Evolutionary conservation across 2,113 vertebrate species (phyloP).

Genomic region (Lagopus leucura): DNA sequence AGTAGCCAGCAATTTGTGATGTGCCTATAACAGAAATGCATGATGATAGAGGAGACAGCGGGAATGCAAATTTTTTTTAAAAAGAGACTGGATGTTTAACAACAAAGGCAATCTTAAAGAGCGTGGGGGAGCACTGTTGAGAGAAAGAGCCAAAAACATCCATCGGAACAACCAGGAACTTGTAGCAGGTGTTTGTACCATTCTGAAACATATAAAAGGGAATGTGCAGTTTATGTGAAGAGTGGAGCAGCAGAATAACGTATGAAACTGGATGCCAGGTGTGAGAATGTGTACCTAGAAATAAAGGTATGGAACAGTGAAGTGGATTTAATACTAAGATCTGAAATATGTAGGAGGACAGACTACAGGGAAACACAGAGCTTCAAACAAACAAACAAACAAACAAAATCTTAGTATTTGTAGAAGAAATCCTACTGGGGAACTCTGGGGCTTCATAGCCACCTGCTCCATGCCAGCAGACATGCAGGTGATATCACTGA

Average conservation of each 20-base stretch:
- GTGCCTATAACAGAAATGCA: background rate
- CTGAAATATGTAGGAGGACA: background rate
- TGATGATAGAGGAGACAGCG: rapidly evolving
- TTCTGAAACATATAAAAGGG: background rate
- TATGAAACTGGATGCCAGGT: background rate
- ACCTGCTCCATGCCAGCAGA: background rate
- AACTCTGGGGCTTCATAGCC: background rate
- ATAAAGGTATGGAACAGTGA: background rate
- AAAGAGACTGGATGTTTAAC: conserved; percentile 1
- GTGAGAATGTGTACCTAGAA: background rate
- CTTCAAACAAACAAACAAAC: background rate
- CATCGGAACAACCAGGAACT: background rate
- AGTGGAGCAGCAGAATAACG: background rate
- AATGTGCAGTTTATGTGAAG: background rate
- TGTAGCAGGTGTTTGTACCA: background rate
- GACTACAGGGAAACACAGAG: background rate
- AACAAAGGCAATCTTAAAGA: background rate
- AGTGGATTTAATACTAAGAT: background rate
- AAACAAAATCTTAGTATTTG: background rate
- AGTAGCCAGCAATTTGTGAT: conserved; percentile 29
- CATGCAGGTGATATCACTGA: rapidly evolving
- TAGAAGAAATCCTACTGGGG: background rate
- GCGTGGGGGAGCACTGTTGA: background rate
- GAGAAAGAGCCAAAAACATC: background rate
- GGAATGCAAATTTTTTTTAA: background rate